Evolutionary conservation across 1,140 invertebrate species (phyloP), one percentile per base, ranked within the genome.

Genomic region (Drosophila sechellia): DNA sequence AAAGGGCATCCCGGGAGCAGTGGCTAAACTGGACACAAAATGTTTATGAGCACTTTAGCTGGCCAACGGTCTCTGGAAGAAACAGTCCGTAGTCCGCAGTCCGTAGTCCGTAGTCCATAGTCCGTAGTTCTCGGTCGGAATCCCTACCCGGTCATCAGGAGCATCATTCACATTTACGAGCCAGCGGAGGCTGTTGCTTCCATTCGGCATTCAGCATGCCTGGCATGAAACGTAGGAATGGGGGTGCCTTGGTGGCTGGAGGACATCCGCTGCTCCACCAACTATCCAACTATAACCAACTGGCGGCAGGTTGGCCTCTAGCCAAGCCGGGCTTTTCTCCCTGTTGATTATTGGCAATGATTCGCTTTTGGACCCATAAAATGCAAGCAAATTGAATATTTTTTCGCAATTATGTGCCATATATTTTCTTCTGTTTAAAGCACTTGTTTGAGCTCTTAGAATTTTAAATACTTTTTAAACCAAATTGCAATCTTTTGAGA

Each of bases 121-220:
- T 63, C 46, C 39, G 17, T 42, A 65, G 49, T 34, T 37, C 13
- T 17, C 12, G 12, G 12, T 11, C 22, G 70, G 45, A 77, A 57
- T 85, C 81, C 83, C 83, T 61, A 50, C 50, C 39, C 75, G 69
- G 64, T 65, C 83, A 85, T 83, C 75, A 76, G 69, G 58, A 87
- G 70, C 81, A 86, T 87, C 81, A 83, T 87, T 87, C 79, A 87
- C 83, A 85, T 85, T 85, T 85, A 85, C 73, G 81, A 80, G 35
- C 58, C 56, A 53, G 60, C 58, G 37, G 61, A 55, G 65, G 77
- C 73, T 85, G 81, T 84, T 84, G 81, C 81, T 70, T 70, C 49
- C 64, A 70, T 45, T 40, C 53, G 27, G 34, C 31, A 45, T 52
- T 35, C 49, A 35, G 5, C 22, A 56, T 12, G 13, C 39, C 17